A percentile compares a stretch with the other conserved stretches of the same genome.
These are phyloP conservation scores for Sepioteuthis lessoniana DNA, from an alignment of 2,888 invertebrate genomes.

Conservation along the genomic window DNA sequence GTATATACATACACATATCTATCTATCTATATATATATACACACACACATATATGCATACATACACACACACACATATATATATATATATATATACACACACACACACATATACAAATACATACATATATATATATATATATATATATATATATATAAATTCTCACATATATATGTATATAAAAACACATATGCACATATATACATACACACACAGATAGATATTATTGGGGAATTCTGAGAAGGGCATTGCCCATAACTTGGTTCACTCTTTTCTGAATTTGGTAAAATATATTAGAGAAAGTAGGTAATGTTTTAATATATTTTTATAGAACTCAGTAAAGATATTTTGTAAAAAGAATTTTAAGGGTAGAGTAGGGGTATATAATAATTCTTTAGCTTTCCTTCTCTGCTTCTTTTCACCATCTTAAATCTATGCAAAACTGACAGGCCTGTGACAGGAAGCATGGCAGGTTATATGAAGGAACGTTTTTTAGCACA, in stretches of 20 bases:
- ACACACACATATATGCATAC: too few species aligned
- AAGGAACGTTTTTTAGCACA: neutral
- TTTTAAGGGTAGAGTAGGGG: too few species aligned
- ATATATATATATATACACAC: too few species aligned
- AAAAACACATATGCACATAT: neutral
- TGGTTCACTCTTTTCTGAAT: neutral
- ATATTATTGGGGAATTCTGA: constrained; percentile 10
- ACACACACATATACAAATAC: too few species aligned
- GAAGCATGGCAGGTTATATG: neutral
- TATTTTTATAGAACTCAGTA: neutral
- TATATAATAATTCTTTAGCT: too few species aligned
- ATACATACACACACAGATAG: neutral
- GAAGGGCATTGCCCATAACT: neutral
- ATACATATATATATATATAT: neutral
- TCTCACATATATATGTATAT: neutral
- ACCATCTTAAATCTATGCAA: neutral
- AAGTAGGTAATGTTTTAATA: too few species aligned
- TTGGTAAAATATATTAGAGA: neutral
- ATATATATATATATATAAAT: neutral
- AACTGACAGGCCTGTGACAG: neutral
- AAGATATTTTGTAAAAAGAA: too few species aligned
- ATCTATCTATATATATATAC: too few species aligned
- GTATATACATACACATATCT: too few species aligned
- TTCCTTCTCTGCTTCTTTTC: too few species aligned
- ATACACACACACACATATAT: too few species aligned